Evolutionary conservation across 2,797 vertebrate genomes (phyloP).

Genomic region (Acanthopagrus latus): DNA sequence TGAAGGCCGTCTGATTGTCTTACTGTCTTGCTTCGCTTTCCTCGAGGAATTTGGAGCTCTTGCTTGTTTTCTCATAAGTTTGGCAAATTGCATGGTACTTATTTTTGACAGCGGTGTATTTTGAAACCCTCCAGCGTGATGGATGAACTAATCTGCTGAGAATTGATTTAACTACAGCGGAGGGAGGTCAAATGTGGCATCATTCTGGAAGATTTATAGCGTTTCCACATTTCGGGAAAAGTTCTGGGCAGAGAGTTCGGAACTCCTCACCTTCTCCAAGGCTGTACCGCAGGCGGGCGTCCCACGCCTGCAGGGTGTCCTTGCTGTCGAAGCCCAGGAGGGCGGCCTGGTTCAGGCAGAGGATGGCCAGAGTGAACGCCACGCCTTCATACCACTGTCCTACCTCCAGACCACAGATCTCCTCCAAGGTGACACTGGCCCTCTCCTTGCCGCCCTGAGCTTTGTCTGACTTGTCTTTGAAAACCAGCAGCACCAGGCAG

Average conservation of each 20-base stretch:
- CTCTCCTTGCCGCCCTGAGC: constrained; percentile 89
- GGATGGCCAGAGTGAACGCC: constrained; percentile 88
- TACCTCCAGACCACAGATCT: constrained; percentile 94
- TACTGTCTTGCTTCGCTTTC: too few relatives aligned
- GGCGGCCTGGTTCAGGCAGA: constrained; percentile 91
- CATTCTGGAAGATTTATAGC: background rate
- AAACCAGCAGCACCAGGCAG: constrained; percentile 77
- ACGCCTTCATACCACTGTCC: constrained; percentile 91
- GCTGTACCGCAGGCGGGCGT: constrained; percentile 90
- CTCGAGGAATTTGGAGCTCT: too few relatives aligned
- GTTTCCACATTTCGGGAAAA: background rate
- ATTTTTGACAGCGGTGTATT: too few relatives aligned
- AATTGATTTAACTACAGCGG: background rate
- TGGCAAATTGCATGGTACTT: too few relatives aligned
- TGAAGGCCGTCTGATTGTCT: too few relatives aligned
- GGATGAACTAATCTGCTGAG: constrained; percentile 29
- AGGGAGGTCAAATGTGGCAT: background rate
- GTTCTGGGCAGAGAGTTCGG: background rate
- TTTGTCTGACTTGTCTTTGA: constrained; percentile 85
- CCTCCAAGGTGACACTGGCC: constrained; percentile 91
- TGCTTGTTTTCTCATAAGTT: too few relatives aligned
- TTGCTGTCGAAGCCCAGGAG: constrained; percentile 94
- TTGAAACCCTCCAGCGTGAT: constrained; percentile 21
- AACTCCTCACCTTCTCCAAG: constrained; percentile 91
- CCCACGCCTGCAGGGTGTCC: constrained; percentile 93